Conservation (phyloP, 1,140 invertebrate genomes). For the Bacillus rossius region DNA sequence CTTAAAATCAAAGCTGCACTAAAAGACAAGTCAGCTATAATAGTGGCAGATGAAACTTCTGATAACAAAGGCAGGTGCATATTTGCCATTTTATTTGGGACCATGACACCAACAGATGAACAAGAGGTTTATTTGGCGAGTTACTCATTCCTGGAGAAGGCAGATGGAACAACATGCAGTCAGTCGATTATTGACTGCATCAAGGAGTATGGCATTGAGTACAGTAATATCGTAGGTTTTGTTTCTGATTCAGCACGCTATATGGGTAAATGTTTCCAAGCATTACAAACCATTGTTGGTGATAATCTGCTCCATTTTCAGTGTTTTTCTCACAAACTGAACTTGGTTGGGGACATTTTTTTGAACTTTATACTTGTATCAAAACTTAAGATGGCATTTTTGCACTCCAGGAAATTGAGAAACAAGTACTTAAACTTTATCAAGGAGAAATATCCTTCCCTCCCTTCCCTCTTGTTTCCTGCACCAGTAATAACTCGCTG, state of each 20-base stretch:
- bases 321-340: conserved; percentile 10
- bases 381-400: too few species aligned
- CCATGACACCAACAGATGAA: not conserved
- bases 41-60: conserved; percentile 1
- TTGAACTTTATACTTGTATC: too few species aligned
- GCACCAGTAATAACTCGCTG: too few species aligned
- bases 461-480: too few species aligned
- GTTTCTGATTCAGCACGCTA: conserved; percentile 9
- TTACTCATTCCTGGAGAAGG: conserved; percentile 1
- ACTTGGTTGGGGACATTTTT: not conserved
- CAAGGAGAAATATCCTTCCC: too few species aligned
- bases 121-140: conserved; percentile 3
- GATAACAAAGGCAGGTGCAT: conserved; percentile 1
- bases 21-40: not conserved
- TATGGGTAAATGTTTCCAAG: conserved; percentile 4
- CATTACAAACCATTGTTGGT: conserved; percentile 1
- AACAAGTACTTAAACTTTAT: too few species aligned
- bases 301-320: conserved; percentile 2
- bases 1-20: not conserved
- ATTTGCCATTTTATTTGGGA: conserved; percentile 2
- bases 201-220: not conserved
- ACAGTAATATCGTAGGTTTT: conserved; percentile 2
- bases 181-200: conserved; percentile 1
- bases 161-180: not conserved
- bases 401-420: too few species aligned